Evolutionary conservation across 1,140 invertebrate species (phyloP).

Genomic region (Macrotrachela quadricornifera): DNA sequence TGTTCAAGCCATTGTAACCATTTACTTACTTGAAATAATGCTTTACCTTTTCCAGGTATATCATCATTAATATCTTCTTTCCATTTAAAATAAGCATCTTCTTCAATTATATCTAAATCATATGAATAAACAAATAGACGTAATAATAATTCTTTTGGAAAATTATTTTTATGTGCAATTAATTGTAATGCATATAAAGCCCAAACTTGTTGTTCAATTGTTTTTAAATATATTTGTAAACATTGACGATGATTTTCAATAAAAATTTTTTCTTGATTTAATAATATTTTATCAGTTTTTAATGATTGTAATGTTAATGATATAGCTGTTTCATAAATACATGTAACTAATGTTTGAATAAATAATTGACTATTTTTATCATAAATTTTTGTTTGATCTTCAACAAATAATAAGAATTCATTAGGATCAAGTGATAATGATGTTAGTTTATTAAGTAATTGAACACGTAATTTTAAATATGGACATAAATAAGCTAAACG

Average conservation of each 20-base stretch:
- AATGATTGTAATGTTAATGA: neutral
- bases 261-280: neutral
- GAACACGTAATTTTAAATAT: neutral
- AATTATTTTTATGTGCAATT: slow-evolving; percentile 59
- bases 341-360: neutral
- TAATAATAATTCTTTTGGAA: slow-evolving; percentile 78
- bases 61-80: slow-evolving; percentile 40
- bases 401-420: neutral
- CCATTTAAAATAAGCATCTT: slow-evolving; percentile 84
- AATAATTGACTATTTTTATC: neutral
- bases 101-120: slow-evolving; percentile 77
- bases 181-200: slow-evolving; percentile 79
- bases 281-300: neutral
- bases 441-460: neutral
- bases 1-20: too few species aligned
- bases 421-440: neutral
- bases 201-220: slow-evolving; percentile 56
- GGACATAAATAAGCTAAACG: neutral
- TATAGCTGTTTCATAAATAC: neutral
- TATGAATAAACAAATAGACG: slow-evolving; percentile 85
- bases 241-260: neutral
- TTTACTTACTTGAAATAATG: too few species aligned
- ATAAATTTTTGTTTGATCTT: neutral
- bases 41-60: too few species aligned
- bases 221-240: slow-evolving; percentile 21